Base-by-base conservation (phyloP, 2,888 invertebrate species). In the Nomada fucata region DNA sequence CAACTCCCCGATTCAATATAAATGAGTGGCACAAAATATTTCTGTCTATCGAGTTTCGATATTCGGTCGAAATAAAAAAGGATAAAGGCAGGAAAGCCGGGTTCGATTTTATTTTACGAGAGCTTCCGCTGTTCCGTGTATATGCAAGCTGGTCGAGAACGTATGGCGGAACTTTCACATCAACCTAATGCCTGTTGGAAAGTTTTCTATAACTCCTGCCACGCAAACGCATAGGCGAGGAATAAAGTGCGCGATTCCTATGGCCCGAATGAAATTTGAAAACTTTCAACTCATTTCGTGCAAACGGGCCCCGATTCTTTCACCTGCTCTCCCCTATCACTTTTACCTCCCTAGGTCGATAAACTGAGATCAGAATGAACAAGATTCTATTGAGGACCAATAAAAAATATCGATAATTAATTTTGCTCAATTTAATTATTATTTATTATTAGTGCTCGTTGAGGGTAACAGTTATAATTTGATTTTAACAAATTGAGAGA, bases 141-240 rank as follows among this genome's bases (percentile, higher is more conserved):
- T 61, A 53, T 53, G 71, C 67, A 59, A 55, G 42, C 42, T 57
- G 13, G 18, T 26, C 23, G 82, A 42, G 23, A 82, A 80, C 63
- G 71, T 76, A 75, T 53, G 68, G 26, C 42, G 64, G 50, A 82
- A 82, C 71, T 82, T 82, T 64, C 42, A 50, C 82, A 76, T 82
- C 76, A 60, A 76, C 82, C 64, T 82, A 82, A 82, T 82, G 76
- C 71, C 76, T 65, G 68, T 74, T 72, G 42, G 44, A 55, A 82
- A 82, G 82, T 82, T 82, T 82, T 61, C 80, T 67, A 68, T 76
- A 82, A 72, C 53, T 76, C 63, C 7, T 50, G 18, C 20, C 50
- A 70, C 47, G 52, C 36, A 57, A 79, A 81, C 44, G 60, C 44
- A 47, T 55, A 29, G 65, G 29, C 74, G 65, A 65, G 36, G 65